Base-by-base conservation (phyloP, 1,140 invertebrate species). In the Ostrea denselamellosa region DNA sequence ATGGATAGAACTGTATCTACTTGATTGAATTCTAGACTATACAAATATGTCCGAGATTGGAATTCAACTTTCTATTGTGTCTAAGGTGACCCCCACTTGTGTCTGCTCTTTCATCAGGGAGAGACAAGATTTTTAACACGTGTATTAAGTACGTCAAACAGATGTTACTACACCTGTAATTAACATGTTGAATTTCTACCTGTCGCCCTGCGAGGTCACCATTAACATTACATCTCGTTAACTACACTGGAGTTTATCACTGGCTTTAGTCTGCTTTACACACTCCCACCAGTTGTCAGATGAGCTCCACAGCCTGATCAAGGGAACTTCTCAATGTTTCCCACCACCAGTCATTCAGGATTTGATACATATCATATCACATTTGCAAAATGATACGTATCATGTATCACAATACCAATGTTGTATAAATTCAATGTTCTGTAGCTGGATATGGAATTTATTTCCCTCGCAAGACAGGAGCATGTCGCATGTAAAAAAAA, bases 211-310 rank as follows among this genome's bases (percentile, higher is more conserved):
- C 12, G 8, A 34, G 68, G 68, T 77, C 68, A 34, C 25, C 68
- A 77, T 25, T 28, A 28, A 77, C 68, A 77, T 77, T 77, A 77
- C 68, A 77, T 77, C 68, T 77, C 28, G 68, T 77, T 77, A 77
- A 77, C 68, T 34, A 77, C 68, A 77, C 22, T 28, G 68, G 56
- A 19, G 17, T 62, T n/a, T 19, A 0, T 62, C 56, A 19, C 56
- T 7, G 56, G 28, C 25, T 77, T 77, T 9, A 77, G 25, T 25
- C 10, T 77, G 68, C 10, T 77, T 77, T 77, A 77, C 68, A 77
- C 14, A 77, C 68, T 77, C 68, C 68, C 68, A 77, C 68, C 9
- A 28, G 9, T 77, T 17, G 28, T 25, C 10, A 77, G 9, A 77
- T 14, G 1, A 44, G 1, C 34, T 44, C 5, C 34, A 44, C 34